Conservation (phyloP, 37 sponge, comb jelly and placozoan genomes). For the Corticium candelabrum region DNA sequence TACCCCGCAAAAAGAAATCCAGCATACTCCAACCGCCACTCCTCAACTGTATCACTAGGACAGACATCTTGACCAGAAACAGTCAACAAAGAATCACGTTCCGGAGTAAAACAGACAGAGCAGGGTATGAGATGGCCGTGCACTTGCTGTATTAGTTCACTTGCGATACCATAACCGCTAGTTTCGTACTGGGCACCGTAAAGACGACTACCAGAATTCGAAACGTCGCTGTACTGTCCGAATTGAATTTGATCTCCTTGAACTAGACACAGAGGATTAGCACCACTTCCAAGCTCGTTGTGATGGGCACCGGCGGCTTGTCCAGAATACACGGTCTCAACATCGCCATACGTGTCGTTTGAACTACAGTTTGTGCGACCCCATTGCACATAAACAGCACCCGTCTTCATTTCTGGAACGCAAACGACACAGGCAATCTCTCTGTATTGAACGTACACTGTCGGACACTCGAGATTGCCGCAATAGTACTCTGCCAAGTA, state of each 20-base stretch:
- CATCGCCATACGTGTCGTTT: slow-evolving; percentile 6
- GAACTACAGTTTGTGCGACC: slow-evolving; percentile 7
- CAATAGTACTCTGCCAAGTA: background rate
- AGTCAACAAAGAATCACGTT: background rate
- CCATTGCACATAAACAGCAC: slow-evolving; percentile 20
- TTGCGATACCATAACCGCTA: background rate
- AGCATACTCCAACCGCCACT: background rate
- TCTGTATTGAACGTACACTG: background rate
- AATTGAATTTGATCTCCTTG: background rate
- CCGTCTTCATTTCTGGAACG: background rate
- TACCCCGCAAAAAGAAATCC: background rate
- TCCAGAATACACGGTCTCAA: slow-evolving; percentile 19
- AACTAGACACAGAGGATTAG: slow-evolving; percentile 11
- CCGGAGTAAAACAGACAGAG: background rate
- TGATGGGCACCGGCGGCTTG: slow-evolving; percentile 15
- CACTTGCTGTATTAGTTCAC: background rate
- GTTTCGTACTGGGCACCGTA: background rate
- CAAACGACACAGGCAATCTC: background rate
- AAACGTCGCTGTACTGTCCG: background rate
- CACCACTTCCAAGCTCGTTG: slow-evolving; percentile 3
- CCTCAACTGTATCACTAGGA: background rate
- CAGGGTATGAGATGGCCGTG: background rate
- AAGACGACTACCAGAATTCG: background rate
- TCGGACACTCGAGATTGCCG: background rate
- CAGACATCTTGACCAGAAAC: background rate